Base-by-base conservation (phyloP, 2,888 invertebrate genomes). In the Scaeva pyrastri region DNA sequence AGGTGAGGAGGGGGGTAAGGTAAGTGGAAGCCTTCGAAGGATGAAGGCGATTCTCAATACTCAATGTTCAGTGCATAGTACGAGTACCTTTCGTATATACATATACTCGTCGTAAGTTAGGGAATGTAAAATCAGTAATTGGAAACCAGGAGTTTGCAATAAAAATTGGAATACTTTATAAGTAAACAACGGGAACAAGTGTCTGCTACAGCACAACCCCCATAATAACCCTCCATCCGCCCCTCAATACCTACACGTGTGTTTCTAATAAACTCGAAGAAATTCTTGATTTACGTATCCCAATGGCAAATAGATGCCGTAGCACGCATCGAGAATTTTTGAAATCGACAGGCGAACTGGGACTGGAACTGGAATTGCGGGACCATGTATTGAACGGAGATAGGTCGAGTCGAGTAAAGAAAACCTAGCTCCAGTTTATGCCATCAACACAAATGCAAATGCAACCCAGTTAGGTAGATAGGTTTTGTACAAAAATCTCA, bases 251-350 rank as follows among this genome's bases (percentile, higher is more conserved):
- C 70, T 36, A 73, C 86, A 81, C 81, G 86, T 86, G 62, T 81
- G 73, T 81, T 86, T 77, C 81, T 81, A 86, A 86, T 86, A 86
- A 86, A 86, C 77, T 86, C 73, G 77, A 74, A 26, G 70, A 81
- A 77, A 86, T 81, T 77, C 77, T 81, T 86, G 86, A 86, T 81
- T 81, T 86, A 81, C 86, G 70, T 81, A 81, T 74, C 86, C 81
- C 81, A 77, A 39, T 58, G 81, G 81, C 77, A 81, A 81, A 77
- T 73, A 73, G 76, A 86, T 86, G 86, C 76, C 52, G 12, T 23
- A 52, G 70, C 86, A 86, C 81, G 86, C 86, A 86, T 73, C 52
- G 36, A 56, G 73, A 86, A 86, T 86, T 70, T 72, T 45, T 72
- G 72, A 77, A 52, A 31, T 68, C 70, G 43, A 75, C 56, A 50